Conservation (phyloP, 2,113 vertebrate genomes). For the Climacteris rufus region DNA sequence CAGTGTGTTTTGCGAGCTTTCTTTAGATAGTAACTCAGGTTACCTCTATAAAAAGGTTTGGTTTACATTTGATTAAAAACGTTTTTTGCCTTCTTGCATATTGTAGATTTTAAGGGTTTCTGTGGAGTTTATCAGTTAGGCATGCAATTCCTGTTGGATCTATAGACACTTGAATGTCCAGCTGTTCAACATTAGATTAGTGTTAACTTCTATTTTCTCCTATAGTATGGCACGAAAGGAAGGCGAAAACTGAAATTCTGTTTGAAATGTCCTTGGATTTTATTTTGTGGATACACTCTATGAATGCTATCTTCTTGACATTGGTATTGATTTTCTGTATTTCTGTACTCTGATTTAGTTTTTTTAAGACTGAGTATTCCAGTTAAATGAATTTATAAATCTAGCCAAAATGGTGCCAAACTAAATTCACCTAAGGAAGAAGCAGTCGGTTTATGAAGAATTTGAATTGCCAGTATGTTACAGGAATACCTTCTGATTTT, state of each 20-base stretch:
- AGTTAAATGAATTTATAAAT: neutral
- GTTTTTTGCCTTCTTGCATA: neutral
- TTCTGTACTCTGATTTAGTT: neutral
- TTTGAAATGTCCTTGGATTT: slow-evolving; percentile 3
- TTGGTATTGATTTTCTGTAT: neutral
- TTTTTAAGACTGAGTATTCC: neutral
- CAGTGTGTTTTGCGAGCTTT: neutral
- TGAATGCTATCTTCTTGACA: neutral
- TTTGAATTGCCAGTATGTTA: neutral
- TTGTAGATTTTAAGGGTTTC: neutral
- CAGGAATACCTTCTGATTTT: neutral
- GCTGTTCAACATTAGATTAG: neutral
- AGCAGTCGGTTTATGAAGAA: neutral
- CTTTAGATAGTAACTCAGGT: neutral
- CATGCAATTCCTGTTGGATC: neutral
- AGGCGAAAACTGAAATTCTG: neutral
- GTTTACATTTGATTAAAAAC: neutral
- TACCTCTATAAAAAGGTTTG: neutral
- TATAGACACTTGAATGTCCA: neutral
- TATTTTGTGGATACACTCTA: neutral
- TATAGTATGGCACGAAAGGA: neutral
- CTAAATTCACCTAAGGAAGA: neutral
- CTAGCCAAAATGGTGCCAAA: neutral
- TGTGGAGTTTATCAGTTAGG: neutral
- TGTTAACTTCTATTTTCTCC: neutral